Evolutionary conservation across 1,140 invertebrate species (phyloP), one percentile per base, ranked within the genome.

Genomic region (Andricus grossulariae): DNA sequence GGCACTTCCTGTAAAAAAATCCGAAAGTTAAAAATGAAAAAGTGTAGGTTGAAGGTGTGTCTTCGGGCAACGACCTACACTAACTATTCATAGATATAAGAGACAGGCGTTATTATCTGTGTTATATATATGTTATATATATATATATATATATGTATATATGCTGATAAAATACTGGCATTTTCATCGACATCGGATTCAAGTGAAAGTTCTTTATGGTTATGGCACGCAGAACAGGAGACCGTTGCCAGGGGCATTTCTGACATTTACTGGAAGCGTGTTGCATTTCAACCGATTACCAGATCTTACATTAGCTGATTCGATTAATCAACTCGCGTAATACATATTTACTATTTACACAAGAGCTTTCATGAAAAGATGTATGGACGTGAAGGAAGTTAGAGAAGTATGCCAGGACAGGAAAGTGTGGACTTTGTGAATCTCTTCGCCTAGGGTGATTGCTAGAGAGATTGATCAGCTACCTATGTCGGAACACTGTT

Each of bases 241-340:
- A 72, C 73, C 54, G 79, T 25, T 39, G 25, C 21, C 18, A 71
- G 54, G 55, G 73, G 75, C 79, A 51, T 50, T 55, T 25, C 57
- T 80, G 73, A 77, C 75, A 77, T 80, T 80, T 80, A 77, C 73
- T 75, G 55, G 72, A n/a, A 76, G 39, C 21, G 21, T 25, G n/a
- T 73, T 76, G 66, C 55, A 57, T 19, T 60, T 60, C 19, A 21
- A 60, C 21, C 21, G 57, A 32, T 45, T 45, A 45, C 39, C 39
- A 7, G 8, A 45, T 60, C 21, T 21, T 60, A n/a, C n/a, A n/a
- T n/a, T n/a, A 60, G 25, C 16, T 60, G 6, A 21, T 21, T 25
- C 8, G 21, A 60, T 32, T 60, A 32, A 32, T 32, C 12, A 60
- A 21, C 19, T 45, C 10, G 39, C 39, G 8, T 45, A 45, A 45